These are phyloP conservation scores for Okamejei kenojei DNA, from an alignment of 2,797 vertebrate species.

Conservation along the genomic window DNA sequence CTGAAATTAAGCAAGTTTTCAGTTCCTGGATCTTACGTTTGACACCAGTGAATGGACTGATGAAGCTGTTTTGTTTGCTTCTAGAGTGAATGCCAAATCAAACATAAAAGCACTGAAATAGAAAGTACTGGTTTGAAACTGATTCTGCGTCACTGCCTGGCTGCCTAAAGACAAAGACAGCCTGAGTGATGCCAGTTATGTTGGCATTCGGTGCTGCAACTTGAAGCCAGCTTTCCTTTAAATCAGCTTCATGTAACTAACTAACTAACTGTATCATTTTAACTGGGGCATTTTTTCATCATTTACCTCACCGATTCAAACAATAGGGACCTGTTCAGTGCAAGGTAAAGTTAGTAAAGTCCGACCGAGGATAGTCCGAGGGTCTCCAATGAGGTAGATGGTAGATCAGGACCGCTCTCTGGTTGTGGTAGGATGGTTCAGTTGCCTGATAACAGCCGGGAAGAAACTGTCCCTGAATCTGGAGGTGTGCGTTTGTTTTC, in stretches of 20 bases:
- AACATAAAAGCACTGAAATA: conserved; percentile 15
- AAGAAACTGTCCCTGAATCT: no score
- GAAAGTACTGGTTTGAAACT: neutral
- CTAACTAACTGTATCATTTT: no score
- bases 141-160: neutral
- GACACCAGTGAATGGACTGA: conserved; percentile 12
- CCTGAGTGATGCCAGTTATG: no score
- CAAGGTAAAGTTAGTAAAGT: neutral
- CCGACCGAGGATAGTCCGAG: no score
- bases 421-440: no score
- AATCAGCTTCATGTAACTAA: neutral
- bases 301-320: no score
- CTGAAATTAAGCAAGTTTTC: neutral
- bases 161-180: neutral
- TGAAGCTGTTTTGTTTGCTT: conserved; percentile 5
- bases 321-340: neutral
- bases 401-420: no score
- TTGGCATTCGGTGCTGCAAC: neutral
- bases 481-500: no score
- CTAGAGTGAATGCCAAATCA: neutral
- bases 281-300: neutral
- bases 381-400: no score
- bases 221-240: neutral
- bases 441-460: no score
- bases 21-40: neutral